Evolutionary conservation across 2,113 vertebrate species (phyloP).

Genomic region (Pteruthius melanotis): DNA sequence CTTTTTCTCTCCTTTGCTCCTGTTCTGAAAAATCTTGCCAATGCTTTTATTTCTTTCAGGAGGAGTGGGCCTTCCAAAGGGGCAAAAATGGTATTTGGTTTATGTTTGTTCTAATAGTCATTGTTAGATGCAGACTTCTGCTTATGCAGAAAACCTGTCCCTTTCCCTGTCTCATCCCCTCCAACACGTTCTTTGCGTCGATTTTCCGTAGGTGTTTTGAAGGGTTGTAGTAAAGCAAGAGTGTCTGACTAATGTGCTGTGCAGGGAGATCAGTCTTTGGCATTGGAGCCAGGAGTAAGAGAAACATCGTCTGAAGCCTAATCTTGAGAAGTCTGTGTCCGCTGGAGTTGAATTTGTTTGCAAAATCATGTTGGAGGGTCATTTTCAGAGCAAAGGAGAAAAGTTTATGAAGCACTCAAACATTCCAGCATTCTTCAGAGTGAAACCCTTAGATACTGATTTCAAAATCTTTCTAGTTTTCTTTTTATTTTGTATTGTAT

Average conservation of each 20-base stretch:
- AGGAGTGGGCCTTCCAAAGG: neutral
- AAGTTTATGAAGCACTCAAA: neutral
- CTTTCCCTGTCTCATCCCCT: neutral
- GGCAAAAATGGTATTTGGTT: neutral
- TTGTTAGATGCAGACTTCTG: neutral
- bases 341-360: neutral
- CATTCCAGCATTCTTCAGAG: neutral
- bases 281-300: neutral
- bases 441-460: neutral
- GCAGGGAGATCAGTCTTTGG: neutral
- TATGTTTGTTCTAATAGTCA: neutral
- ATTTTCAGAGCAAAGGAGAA: conserved; percentile 36
- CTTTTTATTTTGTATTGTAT: neutral
- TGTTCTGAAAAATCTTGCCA: neutral
- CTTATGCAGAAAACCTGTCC: neutral
- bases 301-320: neutral
- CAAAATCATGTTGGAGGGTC: neutral
- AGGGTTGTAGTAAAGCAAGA: neutral
- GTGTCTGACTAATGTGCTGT: neutral
- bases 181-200: neutral
- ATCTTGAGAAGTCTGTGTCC: neutral
- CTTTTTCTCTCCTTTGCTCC: neutral
- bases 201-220: neutral
- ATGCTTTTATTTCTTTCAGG: neutral
- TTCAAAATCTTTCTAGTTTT: conserved; percentile 15